Conservation (phyloP, 2,888 invertebrate genomes). For the Dromius quadrimaculatus region DNA sequence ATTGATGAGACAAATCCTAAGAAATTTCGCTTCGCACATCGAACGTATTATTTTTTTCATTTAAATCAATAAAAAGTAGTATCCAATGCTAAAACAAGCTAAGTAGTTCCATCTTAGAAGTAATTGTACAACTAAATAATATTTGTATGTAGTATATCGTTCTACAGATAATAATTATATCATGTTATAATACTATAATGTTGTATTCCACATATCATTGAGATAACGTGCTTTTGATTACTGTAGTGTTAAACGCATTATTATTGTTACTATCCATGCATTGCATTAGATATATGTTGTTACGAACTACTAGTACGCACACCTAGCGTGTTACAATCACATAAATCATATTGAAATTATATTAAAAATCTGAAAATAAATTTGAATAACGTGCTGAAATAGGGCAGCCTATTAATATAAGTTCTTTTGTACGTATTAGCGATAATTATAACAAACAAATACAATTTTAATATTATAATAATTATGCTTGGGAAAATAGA, state of each 20-base stretch:
- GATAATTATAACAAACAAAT: too few relatives aligned
- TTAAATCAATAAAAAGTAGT: too few relatives aligned
- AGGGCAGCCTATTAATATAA: constrained; percentile 19
- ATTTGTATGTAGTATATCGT: too few relatives aligned
- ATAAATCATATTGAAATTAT: constrained; percentile 47
- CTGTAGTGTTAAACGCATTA: constrained; percentile 13
- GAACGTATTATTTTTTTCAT: too few relatives aligned
- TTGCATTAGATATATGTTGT: constrained; percentile 28
- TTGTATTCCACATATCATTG: not conserved
- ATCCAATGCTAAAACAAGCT: too few relatives aligned
- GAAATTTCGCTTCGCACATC: not conserved
- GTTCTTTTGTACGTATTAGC: too few relatives aligned
- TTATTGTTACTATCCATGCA: constrained; percentile 3
- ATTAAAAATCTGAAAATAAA: constrained; percentile 45
- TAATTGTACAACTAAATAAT: too few relatives aligned
- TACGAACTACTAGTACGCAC: constrained; percentile 26
- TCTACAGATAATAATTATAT: too few relatives aligned
- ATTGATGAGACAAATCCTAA: not conserved
- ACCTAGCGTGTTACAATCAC: constrained; percentile 21
- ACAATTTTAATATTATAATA: too few relatives aligned
- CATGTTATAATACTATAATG: not conserved
- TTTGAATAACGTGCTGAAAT: constrained; percentile 29
- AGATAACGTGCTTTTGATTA: constrained; percentile 1
- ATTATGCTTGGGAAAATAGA: too few relatives aligned
- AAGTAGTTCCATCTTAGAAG: too few relatives aligned